These are phyloP conservation scores for Euwallacea fornicatus DNA, from an alignment of 1,140 invertebrate species.

Conservation along the genomic window DNA sequence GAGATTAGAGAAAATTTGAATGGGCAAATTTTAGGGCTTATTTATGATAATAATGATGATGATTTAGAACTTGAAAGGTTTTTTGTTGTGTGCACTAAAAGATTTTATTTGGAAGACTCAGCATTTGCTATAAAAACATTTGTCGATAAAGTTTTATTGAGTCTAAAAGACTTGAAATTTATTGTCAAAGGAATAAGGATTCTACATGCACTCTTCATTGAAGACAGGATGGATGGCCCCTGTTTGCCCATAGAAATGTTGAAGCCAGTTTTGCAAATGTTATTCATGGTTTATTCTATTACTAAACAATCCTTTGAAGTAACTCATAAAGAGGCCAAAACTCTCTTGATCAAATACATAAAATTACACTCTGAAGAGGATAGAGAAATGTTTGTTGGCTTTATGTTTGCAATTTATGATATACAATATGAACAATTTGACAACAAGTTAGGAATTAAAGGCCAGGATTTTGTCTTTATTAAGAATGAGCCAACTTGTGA, in stretches of 20 bases:
- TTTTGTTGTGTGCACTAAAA: conserved; percentile 55
- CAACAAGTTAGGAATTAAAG: neutral
- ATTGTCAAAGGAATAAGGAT: conserved; percentile 44
- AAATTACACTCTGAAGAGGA: conserved; percentile 10
- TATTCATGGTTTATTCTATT: conserved; percentile 44
- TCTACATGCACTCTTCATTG: conserved; percentile 52
- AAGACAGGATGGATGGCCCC: conserved; percentile 22
- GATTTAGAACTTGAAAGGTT: conserved; percentile 28
- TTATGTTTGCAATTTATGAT: conserved; percentile 41
- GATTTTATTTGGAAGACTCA: conserved; percentile 50
- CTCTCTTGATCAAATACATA: conserved; percentile 42
- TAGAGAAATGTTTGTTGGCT: conserved; percentile 40
- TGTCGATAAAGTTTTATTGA: too few species aligned
- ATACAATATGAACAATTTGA: conserved; percentile 7
- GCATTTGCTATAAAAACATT: too few species aligned
- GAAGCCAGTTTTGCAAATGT: conserved; percentile 37
- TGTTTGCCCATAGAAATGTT: conserved; percentile 40
- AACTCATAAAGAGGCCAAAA: conserved; percentile 38
- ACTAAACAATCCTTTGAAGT: conserved; percentile 25
- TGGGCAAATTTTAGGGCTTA: conserved; percentile 55
- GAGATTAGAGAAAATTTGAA: conserved; percentile 55
- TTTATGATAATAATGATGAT: conserved; percentile 38
- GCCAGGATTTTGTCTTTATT: too few species aligned
- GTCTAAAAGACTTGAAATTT: too few species aligned
- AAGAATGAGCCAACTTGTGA: neutral